Conservation (phyloP, 2,113 vertebrate genomes). For the Oncorhynchus clarkii region DNA sequence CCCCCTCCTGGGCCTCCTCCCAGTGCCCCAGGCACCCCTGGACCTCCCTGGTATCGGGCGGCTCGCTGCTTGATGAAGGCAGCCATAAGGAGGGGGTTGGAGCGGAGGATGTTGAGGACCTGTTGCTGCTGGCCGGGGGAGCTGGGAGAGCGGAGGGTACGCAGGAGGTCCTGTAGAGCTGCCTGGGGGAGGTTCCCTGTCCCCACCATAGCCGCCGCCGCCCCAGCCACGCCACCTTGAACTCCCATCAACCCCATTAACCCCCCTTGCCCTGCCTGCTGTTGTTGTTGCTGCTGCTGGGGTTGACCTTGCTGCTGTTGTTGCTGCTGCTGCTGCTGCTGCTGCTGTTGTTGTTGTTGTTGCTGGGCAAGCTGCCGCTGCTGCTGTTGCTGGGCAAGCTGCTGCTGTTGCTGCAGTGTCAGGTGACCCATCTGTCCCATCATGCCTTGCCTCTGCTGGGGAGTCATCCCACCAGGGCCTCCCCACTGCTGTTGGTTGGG, state of each 20-base stretch:
- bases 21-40: slow-evolving; percentile 52
- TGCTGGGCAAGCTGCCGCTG: too few relatives aligned
- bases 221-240: slow-evolving; percentile 38
- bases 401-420: slow-evolving; percentile 75
- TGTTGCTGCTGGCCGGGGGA: slow-evolving; percentile 90
- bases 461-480: slow-evolving; percentile 61
- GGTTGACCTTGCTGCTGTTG: slow-evolving; percentile 54
- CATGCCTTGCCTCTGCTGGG: slow-evolving; percentile 80
- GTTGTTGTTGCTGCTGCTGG: slow-evolving; percentile 33
- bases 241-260: slow-evolving; percentile 71
- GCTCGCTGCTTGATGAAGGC: slow-evolving; percentile 95
- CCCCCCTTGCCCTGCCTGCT: slow-evolving; percentile 69
- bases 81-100: slow-evolving; percentile 93
- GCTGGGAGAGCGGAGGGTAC: slow-evolving; percentile 72
- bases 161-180: slow-evolving; percentile 76
- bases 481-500: slow-evolving; percentile 74
- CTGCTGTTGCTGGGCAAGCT: slow-evolving; percentile 41
- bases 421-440: slow-evolving; percentile 83
- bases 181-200: slow-evolving; percentile 75
- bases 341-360: slow-evolving; percentile 61
- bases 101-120: slow-evolving; percentile 91
- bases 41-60: slow-evolving; percentile 84
- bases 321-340: too few relatives aligned
- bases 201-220: slow-evolving; percentile 58
- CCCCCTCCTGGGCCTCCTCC: slow-evolving; percentile 36